Conservation (phyloP, 2,888 invertebrate species). For the Zeuzera pyrina region DNA sequence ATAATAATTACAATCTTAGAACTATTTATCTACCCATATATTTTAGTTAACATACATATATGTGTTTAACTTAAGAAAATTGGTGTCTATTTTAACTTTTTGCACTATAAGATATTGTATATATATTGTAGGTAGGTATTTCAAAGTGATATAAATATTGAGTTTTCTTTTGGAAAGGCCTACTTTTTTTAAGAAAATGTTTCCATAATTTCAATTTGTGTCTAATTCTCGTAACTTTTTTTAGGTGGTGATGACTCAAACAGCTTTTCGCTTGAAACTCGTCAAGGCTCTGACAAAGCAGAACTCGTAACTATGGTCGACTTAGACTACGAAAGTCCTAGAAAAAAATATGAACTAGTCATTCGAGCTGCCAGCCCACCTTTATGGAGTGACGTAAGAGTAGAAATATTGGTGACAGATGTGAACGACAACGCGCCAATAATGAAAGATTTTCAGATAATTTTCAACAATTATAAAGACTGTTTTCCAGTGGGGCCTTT, state of each 20-base stretch:
- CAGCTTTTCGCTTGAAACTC: constrained; percentile 85
- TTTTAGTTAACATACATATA: too few species aligned
- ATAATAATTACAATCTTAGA: too few species aligned
- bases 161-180: too few species aligned
- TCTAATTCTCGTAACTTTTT: constrained; percentile 1
- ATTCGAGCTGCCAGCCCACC: constrained; percentile 94
- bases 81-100: too few species aligned
- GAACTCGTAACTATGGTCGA: constrained; percentile 92
- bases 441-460: constrained; percentile 91
- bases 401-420: constrained; percentile 92
- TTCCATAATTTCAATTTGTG: not conserved
- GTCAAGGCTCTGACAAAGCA: constrained; percentile 88
- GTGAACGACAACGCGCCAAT: constrained; percentile 96
- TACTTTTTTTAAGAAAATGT: too few species aligned
- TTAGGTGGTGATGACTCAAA: constrained; percentile 88
- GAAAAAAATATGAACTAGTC: constrained; percentile 90
- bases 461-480: constrained; percentile 96
- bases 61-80: not conserved
- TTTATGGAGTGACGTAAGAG: constrained; percentile 88
- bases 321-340: constrained; percentile 95
- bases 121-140: too few species aligned
- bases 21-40: too few species aligned
- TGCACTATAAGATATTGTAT: too few species aligned
- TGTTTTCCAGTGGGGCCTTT: constrained; percentile 94
- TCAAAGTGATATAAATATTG: too few species aligned